Evolutionary conservation across 23 tunicate species (phyloP).

Genomic region (Styela plicata): DNA sequence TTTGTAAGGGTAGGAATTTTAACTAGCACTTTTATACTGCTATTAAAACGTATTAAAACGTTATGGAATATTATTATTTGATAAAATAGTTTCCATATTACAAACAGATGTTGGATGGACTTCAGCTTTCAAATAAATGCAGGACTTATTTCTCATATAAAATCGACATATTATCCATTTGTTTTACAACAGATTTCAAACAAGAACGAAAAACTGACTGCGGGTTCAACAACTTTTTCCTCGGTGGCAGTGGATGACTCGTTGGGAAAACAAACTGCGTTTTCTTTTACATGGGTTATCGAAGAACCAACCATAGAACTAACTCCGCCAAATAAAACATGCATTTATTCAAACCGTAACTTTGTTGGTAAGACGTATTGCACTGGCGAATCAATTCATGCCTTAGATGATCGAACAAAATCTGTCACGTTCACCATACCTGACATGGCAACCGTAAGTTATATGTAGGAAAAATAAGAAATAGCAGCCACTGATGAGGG

Average conservation of each 20-base stretch:
- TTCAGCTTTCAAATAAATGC: no score
- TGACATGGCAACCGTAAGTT: no score
- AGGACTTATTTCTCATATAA: no score
- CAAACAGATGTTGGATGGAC: no score
- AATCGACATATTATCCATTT: no score
- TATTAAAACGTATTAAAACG: no score
- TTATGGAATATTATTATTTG: no score
- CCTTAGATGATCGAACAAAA: neutral
- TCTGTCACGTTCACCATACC: neutral
- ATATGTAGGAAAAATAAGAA: no score
- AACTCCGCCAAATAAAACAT: neutral
- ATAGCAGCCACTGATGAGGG: no score
- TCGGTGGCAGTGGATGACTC: slow-evolving; percentile 42
- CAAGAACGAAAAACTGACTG: neutral
- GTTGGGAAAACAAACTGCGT: slow-evolving; percentile 53
- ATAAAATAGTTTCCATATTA: no score
- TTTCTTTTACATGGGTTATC: slow-evolving; percentile 40
- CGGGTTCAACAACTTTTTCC: neutral
- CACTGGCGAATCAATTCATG: neutral
- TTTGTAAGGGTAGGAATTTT: no score
- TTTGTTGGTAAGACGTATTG: neutral
- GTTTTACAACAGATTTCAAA: neutral
- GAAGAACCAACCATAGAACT: neutral
- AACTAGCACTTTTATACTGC: no score
- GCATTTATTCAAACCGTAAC: neutral